phyloP scores from a whole-genome alignment of 2,888 invertebrate species.

The Lasioglossum zephyrum region DNA sequence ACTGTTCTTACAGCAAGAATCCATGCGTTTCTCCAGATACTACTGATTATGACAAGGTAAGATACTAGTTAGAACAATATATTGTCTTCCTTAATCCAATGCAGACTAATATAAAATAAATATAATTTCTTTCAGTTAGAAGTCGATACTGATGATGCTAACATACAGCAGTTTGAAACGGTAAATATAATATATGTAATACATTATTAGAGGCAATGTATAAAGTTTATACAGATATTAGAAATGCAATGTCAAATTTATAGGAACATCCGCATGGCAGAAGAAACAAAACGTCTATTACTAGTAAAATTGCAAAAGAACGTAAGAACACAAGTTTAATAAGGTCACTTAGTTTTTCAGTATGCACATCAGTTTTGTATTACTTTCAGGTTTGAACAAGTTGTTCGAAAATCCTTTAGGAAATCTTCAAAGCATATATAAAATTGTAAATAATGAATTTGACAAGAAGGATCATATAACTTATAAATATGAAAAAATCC shows the following conservation, averaged over 20 bases:
- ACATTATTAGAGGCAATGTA: neutral
- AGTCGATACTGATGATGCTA: neutral
- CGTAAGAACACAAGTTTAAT: conserved; percentile 6
- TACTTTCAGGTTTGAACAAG: neutral
- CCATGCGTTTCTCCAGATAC: neutral
- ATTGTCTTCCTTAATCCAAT: neutral
- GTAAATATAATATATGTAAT: conserved; percentile 3
- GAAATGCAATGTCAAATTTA: neutral
- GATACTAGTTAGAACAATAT: neutral
- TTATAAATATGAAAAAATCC: neutral
- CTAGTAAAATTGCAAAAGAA: neutral
- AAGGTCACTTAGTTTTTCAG: neutral
- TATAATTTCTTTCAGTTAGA: neutral
- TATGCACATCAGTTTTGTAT: neutral
- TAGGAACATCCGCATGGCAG: neutral
- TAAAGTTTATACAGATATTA: neutral
- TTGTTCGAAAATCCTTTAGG: rapidly evolving
- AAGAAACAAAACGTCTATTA: neutral
- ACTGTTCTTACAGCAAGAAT: neutral
- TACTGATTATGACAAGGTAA: neutral
- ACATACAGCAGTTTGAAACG: neutral
- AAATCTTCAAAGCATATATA: neutral
- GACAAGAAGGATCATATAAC: neutral
- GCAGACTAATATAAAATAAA: neutral
- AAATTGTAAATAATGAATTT: neutral